A percentile compares a stretch with the other conserved stretches of the same genome.
Conservation (phyloP, 2,797 vertebrate genomes). For the Odontamblyopus rebecca region DNA sequence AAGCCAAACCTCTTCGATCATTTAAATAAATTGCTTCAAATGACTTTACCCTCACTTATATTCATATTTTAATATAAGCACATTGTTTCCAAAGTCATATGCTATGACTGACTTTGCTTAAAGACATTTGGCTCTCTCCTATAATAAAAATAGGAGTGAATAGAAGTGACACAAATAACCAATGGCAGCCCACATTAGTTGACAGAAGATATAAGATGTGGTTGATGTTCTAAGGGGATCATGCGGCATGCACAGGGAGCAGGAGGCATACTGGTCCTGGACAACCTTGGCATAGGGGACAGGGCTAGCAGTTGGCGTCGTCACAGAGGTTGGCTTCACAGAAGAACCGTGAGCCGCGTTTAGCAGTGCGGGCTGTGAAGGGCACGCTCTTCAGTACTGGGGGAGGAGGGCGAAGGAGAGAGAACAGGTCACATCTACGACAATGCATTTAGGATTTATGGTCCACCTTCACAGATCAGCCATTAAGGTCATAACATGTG, state of each 20-base stretch:
- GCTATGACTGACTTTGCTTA: conserved; percentile 35
- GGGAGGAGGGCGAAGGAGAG: conserved; percentile 62
- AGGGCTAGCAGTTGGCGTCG: conserved; percentile 95
- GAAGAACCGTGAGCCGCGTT: conserved; percentile 99
- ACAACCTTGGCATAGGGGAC: conserved; percentile 78
- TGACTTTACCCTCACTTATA: conserved; percentile 3
- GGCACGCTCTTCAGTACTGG: conserved; percentile 99
- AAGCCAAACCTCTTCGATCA: conserved; percentile 71
- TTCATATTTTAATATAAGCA: conserved; percentile 21
- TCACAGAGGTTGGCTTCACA: conserved; percentile 97
- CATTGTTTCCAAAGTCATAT: conserved; percentile 44
- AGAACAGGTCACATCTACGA: conserved; percentile 69
- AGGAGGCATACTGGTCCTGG: conserved; percentile 69
- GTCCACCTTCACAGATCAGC: conserved; percentile 28
- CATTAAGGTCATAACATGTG: neutral
- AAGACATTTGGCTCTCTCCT: conserved; percentile 74
- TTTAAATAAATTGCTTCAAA: neutral
- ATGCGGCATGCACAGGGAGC: conserved; percentile 75
- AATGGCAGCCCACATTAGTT: conserved; percentile 68
- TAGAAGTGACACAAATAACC: conserved; percentile 47
- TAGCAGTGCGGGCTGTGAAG: conserved; percentile 98
- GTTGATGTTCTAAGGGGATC: conserved; percentile 47
- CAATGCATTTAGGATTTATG: conserved; percentile 31
- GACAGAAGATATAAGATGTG: conserved; percentile 27
- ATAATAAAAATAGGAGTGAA: conserved; percentile 59